These are phyloP conservation scores for Drosophila biarmipes DNA, from an alignment of 1,140 invertebrate species.

Conservation along the genomic window DNA sequence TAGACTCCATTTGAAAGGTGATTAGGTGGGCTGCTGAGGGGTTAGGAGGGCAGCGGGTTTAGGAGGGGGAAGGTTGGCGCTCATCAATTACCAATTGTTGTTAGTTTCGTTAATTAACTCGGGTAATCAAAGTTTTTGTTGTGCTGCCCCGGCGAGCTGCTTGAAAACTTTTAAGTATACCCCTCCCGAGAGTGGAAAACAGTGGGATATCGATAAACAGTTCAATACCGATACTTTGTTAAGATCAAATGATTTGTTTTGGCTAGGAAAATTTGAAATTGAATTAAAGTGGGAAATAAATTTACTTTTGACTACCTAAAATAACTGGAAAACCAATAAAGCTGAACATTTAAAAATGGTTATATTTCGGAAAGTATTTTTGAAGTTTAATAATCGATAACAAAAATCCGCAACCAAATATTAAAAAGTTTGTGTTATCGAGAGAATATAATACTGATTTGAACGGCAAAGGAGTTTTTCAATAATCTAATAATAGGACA, in stretches of 20 bases:
- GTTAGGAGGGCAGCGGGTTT: not conserved
- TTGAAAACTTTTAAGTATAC: slow-evolving; percentile 13
- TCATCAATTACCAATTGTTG: slow-evolving; percentile 77
- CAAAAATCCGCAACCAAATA: no score
- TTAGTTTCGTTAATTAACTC: slow-evolving; percentile 69
- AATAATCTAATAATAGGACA: no score
- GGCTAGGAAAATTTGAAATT: not conserved
- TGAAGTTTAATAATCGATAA: no score
- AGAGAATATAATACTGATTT: no score
- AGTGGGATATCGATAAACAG: not conserved
- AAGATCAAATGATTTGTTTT: no score
- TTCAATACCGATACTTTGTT: not conserved
- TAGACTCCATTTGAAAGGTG: slow-evolving; percentile 50
- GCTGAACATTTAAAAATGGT: no score
- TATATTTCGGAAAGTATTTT: no score
- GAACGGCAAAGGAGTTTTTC: no score
- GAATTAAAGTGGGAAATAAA: no score
- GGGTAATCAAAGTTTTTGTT: slow-evolving; percentile 58
- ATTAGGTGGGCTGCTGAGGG: slow-evolving; percentile 32
- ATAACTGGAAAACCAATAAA: no score
- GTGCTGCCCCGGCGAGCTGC: slow-evolving; percentile 10
- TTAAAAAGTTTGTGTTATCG: no score
- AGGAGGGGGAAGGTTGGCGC: slow-evolving; percentile 9
- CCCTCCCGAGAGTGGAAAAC: slow-evolving; percentile 2
- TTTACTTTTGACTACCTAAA: no score